Percentiles rank a stretch among this genome's conserved stretches.
phyloP scores from a whole-genome alignment of 2,797 vertebrate species.

The Sciaenops ocellatus region DNA sequence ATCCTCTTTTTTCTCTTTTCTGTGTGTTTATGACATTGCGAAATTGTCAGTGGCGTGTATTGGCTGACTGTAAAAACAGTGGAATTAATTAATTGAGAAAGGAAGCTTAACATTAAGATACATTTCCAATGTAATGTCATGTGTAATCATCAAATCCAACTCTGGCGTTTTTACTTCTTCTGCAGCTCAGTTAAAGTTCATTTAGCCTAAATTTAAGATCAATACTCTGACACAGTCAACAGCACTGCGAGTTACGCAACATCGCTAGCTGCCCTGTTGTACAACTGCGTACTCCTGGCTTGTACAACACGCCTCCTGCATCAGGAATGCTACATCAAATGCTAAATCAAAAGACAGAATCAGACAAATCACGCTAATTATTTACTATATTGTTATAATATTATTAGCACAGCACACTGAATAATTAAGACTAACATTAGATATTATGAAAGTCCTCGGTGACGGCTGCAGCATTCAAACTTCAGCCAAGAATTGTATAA shows the following conservation, averaged over 20 bases:
- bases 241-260: slow-evolving; percentile 17
- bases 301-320: background rate
- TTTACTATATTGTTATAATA: background rate
- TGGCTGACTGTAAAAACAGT: too few relatives aligned
- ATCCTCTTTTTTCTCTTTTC: too few relatives aligned
- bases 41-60: too few relatives aligned
- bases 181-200: background rate
- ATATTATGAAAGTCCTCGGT: background rate
- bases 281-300: slow-evolving; percentile 35
- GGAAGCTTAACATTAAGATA: too few relatives aligned
- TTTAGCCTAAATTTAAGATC: background rate
- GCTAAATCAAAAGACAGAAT: background rate
- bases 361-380: too few relatives aligned
- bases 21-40: too few relatives aligned
- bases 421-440: background rate
- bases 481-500: background rate
- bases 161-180: background rate
- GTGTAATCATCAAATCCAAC: too few relatives aligned
- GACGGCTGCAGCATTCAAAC: background rate
- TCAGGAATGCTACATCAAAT: background rate
- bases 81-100: too few relatives aligned
- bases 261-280: slow-evolving; percentile 32
- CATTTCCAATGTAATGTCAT: too few relatives aligned
- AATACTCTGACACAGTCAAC: background rate
- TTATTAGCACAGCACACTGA: background rate